Conservation (phyloP, 2,797 vertebrate species). For the Sebastiscus tertius region DNA sequence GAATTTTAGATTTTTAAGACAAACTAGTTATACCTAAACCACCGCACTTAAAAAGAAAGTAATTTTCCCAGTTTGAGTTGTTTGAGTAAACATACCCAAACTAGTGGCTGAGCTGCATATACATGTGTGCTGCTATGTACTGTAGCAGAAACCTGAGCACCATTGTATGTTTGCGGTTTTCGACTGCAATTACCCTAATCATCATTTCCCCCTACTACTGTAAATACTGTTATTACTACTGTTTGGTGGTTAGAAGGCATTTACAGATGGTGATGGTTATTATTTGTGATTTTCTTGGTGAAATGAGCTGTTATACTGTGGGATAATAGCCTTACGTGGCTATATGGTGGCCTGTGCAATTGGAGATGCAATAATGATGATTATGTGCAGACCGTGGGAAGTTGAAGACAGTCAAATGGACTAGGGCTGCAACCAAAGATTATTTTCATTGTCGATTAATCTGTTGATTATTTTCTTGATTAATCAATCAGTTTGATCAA, state of each 20-base stretch:
- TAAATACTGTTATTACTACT: background rate
- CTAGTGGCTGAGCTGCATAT: background rate
- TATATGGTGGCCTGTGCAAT: background rate
- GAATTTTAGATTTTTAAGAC: background rate
- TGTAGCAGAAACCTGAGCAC: background rate
- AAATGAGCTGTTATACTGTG: background rate
- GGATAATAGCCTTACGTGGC: background rate
- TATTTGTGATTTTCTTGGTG: background rate
- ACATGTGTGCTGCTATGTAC: background rate
- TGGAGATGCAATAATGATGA: background rate
- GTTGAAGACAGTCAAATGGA: background rate
- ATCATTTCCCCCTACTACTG: background rate
- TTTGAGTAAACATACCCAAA: background rate
- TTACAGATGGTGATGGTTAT: background rate
- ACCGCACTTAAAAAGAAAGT: background rate
- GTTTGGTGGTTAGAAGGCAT: background rate
- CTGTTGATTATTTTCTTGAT: no score
- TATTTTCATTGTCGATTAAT: no score
- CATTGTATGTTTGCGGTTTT: background rate
- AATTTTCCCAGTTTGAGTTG: background rate
- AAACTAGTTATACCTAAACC: background rate
- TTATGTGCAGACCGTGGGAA: background rate
- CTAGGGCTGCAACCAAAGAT: no score
- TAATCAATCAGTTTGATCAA: no score
- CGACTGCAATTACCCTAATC: background rate